Conservation (phyloP, 1,140 invertebrate genomes). For the Meloidogyne exigua region DNA sequence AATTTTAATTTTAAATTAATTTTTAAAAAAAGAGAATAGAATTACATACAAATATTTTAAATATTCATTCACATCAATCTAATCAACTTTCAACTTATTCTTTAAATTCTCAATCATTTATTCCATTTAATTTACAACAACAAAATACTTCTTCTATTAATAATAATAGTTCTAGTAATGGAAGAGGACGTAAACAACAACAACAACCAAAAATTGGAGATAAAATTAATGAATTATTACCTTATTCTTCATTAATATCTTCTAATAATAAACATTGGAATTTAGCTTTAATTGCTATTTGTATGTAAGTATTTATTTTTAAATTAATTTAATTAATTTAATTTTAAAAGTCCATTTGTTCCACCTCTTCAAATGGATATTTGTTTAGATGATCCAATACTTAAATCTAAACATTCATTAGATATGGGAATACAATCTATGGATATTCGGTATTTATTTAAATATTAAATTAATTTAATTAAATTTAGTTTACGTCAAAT, state of each 20-base stretch:
- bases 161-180: neutral
- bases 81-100: neutral
- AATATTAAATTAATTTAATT: conserved; percentile 2
- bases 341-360: conserved; percentile 95
- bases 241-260: conserved; percentile 68
- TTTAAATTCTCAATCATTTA: no score
- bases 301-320: neutral
- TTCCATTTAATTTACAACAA: conserved; percentile 10
- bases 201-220: neutral
- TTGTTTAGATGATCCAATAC: conserved; percentile 91
- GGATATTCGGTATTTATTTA: conserved; percentile 69
- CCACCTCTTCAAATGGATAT: conserved; percentile 84
- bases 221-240: neutral
- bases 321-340: conserved; percentile 68
- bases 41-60: conserved; percentile 34
- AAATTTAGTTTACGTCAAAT: conserved; percentile 23
- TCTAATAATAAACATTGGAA: conserved; percentile 83
- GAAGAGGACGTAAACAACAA: neutral
- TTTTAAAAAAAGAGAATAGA: conserved; percentile 49
- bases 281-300: neutral
- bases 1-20: neutral
- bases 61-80: conserved; percentile 39
- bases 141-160: no score
- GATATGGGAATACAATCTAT: conserved; percentile 91
- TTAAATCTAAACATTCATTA: conserved; percentile 97